Conservation (phyloP, 2,888 invertebrate genomes). For the Stramonita haemastoma region DNA sequence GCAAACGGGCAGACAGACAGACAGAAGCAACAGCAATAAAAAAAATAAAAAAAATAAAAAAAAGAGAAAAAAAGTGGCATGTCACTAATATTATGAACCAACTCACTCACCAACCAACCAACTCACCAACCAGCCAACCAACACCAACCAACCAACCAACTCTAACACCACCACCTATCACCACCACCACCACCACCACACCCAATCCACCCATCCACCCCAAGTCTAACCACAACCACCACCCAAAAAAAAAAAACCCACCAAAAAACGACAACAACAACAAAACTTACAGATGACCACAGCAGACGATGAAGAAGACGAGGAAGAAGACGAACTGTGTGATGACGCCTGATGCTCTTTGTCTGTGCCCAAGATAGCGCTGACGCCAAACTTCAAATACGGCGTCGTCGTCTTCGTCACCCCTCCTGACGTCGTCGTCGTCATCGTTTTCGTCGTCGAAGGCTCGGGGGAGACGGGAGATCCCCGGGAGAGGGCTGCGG, state of each 20-base stretch:
- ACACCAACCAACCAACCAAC: not conserved
- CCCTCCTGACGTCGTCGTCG: not conserved
- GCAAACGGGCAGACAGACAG: not conserved
- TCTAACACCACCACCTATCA: not conserved
- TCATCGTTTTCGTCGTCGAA: not conserved
- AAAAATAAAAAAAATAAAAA: too few species aligned
- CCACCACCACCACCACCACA: not conserved
- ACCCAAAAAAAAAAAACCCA: not conserved
- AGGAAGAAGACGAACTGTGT: not conserved
- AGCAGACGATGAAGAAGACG: not conserved
- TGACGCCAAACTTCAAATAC: slow-evolving; percentile 73
- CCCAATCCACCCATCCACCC: not conserved
- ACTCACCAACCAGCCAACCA: not conserved
- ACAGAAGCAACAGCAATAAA: too few species aligned
- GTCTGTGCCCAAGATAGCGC: slow-evolving; percentile 71
- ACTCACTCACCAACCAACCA: not conserved
- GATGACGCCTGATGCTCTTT: slow-evolving; percentile 26
- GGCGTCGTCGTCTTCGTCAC: slow-evolving; percentile 61
- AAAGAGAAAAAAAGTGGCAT: too few species aligned
- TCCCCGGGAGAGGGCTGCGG: slow-evolving; percentile 41
- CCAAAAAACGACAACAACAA: not conserved
- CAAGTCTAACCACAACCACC: not conserved
- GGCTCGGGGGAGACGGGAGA: slow-evolving; percentile 43
- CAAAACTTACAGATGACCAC: slow-evolving; percentile 4
- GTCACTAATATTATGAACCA: not conserved